Evolutionary conservation across 2,797 vertebrate species (phyloP), one percentile per base, ranked within the genome.

Genomic region (Clamator glandarius): DNA sequence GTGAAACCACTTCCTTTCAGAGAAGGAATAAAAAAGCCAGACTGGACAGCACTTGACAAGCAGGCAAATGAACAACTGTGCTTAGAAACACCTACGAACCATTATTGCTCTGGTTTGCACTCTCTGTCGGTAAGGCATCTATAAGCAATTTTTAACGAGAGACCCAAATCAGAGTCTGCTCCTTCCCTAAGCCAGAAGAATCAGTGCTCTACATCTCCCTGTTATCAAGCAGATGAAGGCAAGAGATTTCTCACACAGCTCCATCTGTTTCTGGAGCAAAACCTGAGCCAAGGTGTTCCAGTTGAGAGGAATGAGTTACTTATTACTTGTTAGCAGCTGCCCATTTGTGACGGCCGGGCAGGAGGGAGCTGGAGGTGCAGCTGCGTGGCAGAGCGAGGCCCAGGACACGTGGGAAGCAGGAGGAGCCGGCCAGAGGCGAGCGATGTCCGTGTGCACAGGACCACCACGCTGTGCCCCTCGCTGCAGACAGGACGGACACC

Each of bases 361-460:
- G 31, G 41, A 68, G 44, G 36, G 36, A 58, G 28, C 7, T 15
- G 44, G 59, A 46, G 69, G 19, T 33, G 28, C 14, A 70, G 58
- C 29, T 59, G 51, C 10, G 17, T 8, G 66, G 78, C n/a, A 21
- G 52, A 48, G 63, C 3, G 54, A 58, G 29, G 54, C n/a, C 1
- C 7, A 24, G 10, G 28, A 36, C 1, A 2, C 0, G 4, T 29
- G 25, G 48, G 39, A 48, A 39, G 21, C 17, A 19, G 42, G 24
- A 84, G 33, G 62, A 75, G 62, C 16, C 4, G 9, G 58, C 20
- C 12, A 6, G 78, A 25, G 28, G 18, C 4, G 54, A 46, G 77
- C 1, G 1, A 29, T 54, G 64, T n/a, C n/a, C 2, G 0, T 1
- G 11, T 3, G 31, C 20, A 24, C 51, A 87, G 29, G 64, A 17